Evolutionary conservation across 64 coral and sea anemone genomes (phyloP), one percentile per base, ranked within the genome.

Genomic region (Montipora cactus): DNA sequence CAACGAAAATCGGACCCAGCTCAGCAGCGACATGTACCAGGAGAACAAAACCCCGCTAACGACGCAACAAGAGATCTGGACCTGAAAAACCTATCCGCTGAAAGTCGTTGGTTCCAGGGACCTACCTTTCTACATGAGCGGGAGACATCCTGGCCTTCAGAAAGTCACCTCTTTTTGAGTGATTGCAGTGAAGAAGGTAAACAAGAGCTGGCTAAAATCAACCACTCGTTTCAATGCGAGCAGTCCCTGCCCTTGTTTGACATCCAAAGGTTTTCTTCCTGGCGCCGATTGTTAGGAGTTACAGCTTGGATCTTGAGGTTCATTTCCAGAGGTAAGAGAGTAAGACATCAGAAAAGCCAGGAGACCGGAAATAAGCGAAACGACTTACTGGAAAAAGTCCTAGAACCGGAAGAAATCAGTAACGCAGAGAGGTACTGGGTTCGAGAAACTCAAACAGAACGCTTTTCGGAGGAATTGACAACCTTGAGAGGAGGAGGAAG

Each of bases 11-110:
- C 81, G 2, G 52, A 87, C 25, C 80, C 87, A n/a, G 23, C 7
- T 20, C 88, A 93, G 67, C 81, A 91, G 88, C 87, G 68, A 2
- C 71, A 91, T 20, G 52, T 96, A 0, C 59, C 64, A 79, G 86
- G 79, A 7, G 70, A 93, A 12, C 37, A 90, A 1, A 93, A 93
- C 52, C 16, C 28, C 50, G 95, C 90, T 4, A 79, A 93, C 66
- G 48, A 88, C 48, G 75, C 81, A 0, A 94, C 91, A 16, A 48
- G 91, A 67, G 95, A 92, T 75, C 28, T 53, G 7, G 75, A 59
- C 28, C 37, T 37, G 37, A 37, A 2, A 37, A 37, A 37, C 37
- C 37, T 37, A 37, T 37, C 37, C 37, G 53, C 53, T 57, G 53
- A 57, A 57, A 57, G 53, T 57, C 53, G 53, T 8, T 57, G 53